A percentile compares a stretch with the other conserved stretches of the same genome.
These are phyloP conservation scores for Stenoptilia bipunctidactyla DNA, from an alignment of 2,888 invertebrate species.

Conservation along the genomic window DNA sequence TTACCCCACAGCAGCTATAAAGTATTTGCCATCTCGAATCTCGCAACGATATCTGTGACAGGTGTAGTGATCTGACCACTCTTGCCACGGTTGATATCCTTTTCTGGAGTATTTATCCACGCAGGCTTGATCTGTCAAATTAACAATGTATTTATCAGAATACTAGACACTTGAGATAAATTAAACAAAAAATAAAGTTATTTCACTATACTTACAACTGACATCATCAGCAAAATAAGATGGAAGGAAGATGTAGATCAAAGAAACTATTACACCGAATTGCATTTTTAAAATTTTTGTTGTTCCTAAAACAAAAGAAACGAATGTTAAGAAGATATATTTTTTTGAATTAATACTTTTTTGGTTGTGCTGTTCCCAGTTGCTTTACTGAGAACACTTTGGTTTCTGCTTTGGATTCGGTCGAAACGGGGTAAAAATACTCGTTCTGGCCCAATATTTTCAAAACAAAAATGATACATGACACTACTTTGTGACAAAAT, in stretches of 20 bases:
- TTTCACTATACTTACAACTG: conserved; percentile 43
- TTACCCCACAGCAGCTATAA: conserved; percentile 63
- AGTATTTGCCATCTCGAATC: conserved; percentile 61
- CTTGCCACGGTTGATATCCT: conserved; percentile 65
- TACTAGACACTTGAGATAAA: not conserved
- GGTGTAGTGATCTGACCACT: conserved; percentile 64
- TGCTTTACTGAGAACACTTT: not conserved
- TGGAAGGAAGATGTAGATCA: conserved; percentile 30
- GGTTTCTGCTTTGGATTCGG: not conserved
- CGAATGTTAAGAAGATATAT: not conserved
- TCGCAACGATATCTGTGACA: conserved; percentile 61
- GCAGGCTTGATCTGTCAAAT: conserved; percentile 52
- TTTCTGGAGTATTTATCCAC: conserved; percentile 65
- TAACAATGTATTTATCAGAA: not conserved
- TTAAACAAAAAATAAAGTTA: not conserved
- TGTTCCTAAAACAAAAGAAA: conserved; percentile 14
- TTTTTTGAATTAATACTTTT: not conserved
- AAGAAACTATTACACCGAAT: conserved; percentile 25
- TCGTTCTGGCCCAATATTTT: conserved; percentile 36
- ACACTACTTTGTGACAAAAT: conserved; percentile 29
- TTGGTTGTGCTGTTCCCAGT: not conserved
- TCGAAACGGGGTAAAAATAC: conserved; percentile 36
- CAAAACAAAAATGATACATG: conserved; percentile 35
- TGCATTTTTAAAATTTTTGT: conserved; percentile 30
- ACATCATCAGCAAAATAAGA: conserved; percentile 44